Evolutionary conservation across 2,888 invertebrate species (phyloP).

Genomic region (Watsonalla binaria): DNA sequence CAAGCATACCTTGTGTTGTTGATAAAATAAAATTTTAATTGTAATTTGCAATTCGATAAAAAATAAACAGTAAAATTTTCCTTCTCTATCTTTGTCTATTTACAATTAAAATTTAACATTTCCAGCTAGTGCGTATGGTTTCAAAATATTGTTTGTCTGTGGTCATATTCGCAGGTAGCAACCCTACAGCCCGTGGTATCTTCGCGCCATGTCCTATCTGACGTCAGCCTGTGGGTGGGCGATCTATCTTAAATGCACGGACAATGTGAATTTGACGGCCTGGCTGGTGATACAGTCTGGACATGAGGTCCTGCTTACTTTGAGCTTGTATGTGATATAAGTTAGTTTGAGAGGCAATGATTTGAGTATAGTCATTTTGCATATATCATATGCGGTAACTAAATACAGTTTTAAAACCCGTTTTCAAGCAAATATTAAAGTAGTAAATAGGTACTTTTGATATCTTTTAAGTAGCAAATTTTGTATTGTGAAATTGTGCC

Average conservation of each 20-base stretch:
- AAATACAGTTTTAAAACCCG: too few species aligned
- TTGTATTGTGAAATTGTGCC: too few species aligned
- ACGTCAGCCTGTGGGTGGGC: slow-evolving; percentile 33
- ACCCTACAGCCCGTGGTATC: slow-evolving; percentile 6
- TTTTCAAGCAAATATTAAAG: too few species aligned
- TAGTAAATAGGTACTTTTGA: too few species aligned
- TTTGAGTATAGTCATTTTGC: neutral
- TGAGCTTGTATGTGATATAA: neutral
- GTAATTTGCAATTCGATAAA: too few species aligned
- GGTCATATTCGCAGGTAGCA: slow-evolving; percentile 11
- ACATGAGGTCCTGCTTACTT: neutral
- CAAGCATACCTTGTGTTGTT: too few species aligned
- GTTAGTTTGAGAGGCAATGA: neutral
- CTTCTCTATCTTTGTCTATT: too few species aligned
- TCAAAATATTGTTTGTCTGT: slow-evolving; percentile 2
- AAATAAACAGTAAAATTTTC: too few species aligned
- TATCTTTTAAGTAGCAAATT: too few species aligned
- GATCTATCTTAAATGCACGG: slow-evolving; percentile 32
- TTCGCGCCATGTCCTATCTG: slow-evolving; percentile 26
- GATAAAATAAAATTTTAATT: too few species aligned
- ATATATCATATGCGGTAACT: neutral
- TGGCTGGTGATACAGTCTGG: neutral
- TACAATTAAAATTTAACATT: too few species aligned
- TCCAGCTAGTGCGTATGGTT: too few species aligned
- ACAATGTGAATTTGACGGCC: slow-evolving; percentile 32